Evolutionary conservation across 2,113 vertebrate genomes (phyloP).

Genomic region (Brachypteracias leptosomus): DNA sequence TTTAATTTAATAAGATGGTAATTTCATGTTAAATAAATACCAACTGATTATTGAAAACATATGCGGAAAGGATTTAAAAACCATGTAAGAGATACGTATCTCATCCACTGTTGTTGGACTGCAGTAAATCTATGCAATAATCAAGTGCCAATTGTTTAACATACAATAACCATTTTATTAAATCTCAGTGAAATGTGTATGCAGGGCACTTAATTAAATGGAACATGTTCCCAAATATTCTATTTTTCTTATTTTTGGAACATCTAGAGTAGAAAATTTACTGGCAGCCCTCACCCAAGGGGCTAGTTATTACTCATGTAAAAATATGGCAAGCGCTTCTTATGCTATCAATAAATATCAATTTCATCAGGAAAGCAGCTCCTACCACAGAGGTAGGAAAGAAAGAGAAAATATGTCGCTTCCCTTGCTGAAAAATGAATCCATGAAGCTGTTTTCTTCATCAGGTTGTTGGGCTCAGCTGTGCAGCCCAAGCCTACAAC

Average conservation of each 20-base stretch:
- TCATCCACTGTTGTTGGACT: conserved; percentile 30
- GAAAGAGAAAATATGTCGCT: not conserved
- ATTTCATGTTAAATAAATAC: conserved; percentile 69
- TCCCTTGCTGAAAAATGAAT: not conserved
- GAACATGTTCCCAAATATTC: conserved; percentile 26
- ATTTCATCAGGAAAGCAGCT: conserved; percentile 18
- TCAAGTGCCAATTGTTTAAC: conserved; percentile 59
- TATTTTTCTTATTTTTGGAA: conserved; percentile 40
- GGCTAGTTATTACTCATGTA: conserved; percentile 8
- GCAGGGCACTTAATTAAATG: conserved; percentile 33
- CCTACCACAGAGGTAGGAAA: not conserved
- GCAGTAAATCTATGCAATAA: conserved; percentile 49
- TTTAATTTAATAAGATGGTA: conserved; percentile 67
- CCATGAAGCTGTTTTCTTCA: not conserved
- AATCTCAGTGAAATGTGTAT: conserved; percentile 14
- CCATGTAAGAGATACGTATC: conserved; percentile 4
- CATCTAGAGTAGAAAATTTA: conserved; percentile 25
- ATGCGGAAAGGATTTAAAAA: conserved; percentile 50
- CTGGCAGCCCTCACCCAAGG: conserved; percentile 8
- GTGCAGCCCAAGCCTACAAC: not conserved
- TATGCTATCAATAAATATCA: conserved; percentile 36
- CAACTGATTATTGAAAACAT: conserved; percentile 56
- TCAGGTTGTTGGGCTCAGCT: not conserved
- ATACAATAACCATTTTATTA: conserved; percentile 56
- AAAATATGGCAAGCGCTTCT: conserved; percentile 40